These are phyloP conservation scores for Drosophila mimetica DNA, from an alignment of 2,888 invertebrate genomes.

Conservation along the genomic window DNA sequence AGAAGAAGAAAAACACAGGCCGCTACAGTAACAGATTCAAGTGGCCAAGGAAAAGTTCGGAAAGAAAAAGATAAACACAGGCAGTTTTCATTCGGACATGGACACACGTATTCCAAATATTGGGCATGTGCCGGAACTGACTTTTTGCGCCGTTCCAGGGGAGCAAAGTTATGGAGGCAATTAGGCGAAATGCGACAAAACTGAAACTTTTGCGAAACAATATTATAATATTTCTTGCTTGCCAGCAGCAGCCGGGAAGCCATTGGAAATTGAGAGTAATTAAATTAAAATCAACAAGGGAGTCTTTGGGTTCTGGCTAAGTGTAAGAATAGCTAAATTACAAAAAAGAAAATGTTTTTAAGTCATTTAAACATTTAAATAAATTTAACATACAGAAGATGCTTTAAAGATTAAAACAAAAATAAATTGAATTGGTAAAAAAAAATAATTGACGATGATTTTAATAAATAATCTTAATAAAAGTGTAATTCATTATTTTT, in stretches of 20 bases:
- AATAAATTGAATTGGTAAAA: too few species aligned
- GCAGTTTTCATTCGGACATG: conserved; percentile 36
- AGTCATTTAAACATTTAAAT: not conserved
- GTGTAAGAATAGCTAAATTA: not conserved
- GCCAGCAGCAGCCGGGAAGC: conserved; percentile 29
- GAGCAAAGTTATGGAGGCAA: conserved; percentile 46
- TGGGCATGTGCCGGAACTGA: conserved; percentile 40
- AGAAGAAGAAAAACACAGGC: conserved; percentile 31
- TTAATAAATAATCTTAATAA: too few species aligned
- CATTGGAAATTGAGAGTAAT: conserved; percentile 73
- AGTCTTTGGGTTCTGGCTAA: conserved; percentile 54
- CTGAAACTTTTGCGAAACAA: conserved; percentile 55
- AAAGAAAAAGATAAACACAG: conserved; percentile 34
- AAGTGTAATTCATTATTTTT: too few species aligned
- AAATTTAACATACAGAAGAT: too few species aligned
- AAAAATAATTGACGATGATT: too few species aligned
- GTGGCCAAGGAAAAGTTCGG: conserved; percentile 27
- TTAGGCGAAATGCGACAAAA: conserved; percentile 55
- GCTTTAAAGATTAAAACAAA: too few species aligned
- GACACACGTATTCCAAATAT: conserved; percentile 48
- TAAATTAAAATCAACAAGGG: conserved; percentile 77
- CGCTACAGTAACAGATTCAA: conserved; percentile 10
- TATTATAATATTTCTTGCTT: conserved; percentile 58
- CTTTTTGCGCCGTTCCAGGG: conserved; percentile 4
- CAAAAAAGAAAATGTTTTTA: not conserved